A percentile compares a stretch with the other conserved stretches of the same genome.
Evolutionary conservation across 2,797 vertebrate genomes (phyloP).

Genomic region (Microtus californicus): DNA sequence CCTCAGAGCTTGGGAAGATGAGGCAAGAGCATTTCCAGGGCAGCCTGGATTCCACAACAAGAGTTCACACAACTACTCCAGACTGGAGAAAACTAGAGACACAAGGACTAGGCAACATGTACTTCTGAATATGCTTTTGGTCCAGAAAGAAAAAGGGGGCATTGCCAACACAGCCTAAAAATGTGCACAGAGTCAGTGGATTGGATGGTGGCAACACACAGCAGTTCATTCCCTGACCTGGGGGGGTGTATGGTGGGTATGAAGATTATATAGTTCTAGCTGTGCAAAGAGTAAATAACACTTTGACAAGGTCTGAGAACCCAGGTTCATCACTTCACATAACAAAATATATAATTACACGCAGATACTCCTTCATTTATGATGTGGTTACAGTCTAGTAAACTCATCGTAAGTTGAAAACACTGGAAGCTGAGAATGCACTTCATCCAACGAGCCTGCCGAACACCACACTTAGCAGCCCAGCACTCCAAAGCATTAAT

Average conservation of each 20-base stretch:
- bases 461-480: neutral
- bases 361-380: neutral
- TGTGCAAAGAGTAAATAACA: neutral
- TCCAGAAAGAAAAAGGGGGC: neutral
- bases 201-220: rapidly evolving
- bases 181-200: neutral
- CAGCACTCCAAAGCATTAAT: neutral
- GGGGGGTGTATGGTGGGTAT: neutral
- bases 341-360: neutral
- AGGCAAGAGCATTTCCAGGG: neutral
- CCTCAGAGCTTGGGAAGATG: neutral
- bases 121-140: neutral
- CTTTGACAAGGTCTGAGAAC: neutral
- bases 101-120: neutral
- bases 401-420: neutral
- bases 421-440: neutral
- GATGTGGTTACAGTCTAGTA: neutral
- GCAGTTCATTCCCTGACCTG: neutral
- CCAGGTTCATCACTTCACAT: neutral
- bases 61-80: neutral
- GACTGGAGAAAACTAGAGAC: neutral
- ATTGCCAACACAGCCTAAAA: neutral
- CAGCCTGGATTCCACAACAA: neutral
- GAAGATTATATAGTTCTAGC: neutral
- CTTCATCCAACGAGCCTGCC: neutral